Percentiles rank a stretch among this genome's conserved stretches.
phyloP scores from a whole-genome alignment of 2,888 invertebrate genomes.

The Lycophotia porphyrea region DNA sequence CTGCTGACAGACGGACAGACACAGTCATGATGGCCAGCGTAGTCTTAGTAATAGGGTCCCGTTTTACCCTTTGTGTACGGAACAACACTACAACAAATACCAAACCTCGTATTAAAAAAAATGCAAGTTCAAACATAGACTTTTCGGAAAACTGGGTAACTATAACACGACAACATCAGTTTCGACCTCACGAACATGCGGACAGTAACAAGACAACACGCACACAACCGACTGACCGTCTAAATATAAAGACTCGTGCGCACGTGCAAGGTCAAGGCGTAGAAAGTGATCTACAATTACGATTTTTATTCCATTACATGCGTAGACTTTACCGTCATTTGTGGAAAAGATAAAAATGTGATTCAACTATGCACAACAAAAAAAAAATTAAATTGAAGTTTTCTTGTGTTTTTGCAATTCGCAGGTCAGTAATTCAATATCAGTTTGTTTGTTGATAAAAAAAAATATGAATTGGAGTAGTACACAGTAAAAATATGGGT shows the following conservation, averaged over 20 bases:
- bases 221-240: background rate
- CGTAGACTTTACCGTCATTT: slow-evolving; percentile 20
- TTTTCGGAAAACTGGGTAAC: background rate
- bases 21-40: no score
- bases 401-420: background rate
- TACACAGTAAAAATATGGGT: no score
- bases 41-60: no score
- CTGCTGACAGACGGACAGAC: no score
- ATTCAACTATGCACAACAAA: background rate
- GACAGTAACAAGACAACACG: slow-evolving; percentile 1
- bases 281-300: slow-evolving; percentile 30
- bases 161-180: slow-evolving; percentile 1
- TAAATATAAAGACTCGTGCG: slow-evolving; percentile 30
- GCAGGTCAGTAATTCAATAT: background rate
- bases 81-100: background rate
- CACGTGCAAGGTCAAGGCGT: slow-evolving; percentile 56
- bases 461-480: background rate
- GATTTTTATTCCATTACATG: slow-evolving; percentile 13
- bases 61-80: no score
- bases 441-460: background rate
- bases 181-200: background rate
- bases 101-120: background rate
- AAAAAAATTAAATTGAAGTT: background rate
- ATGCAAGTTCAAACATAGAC: background rate
- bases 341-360: background rate